Conservation (phyloP, 1,140 invertebrate species). For the Leptinotarsa undecemlineata region DNA sequence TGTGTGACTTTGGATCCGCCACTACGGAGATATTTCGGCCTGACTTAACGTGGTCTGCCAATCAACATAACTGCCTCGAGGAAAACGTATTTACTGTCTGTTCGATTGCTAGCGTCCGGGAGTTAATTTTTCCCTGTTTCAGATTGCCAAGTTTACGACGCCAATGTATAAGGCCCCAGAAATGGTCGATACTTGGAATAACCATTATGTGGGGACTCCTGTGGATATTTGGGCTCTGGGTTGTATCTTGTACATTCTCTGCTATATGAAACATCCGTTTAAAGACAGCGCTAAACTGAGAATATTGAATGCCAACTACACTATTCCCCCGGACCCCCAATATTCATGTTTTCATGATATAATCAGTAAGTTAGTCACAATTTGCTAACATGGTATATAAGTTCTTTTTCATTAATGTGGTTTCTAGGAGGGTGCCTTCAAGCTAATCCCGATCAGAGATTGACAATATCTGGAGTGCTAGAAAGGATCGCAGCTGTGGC, state of each 20-base stretch:
- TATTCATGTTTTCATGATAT: slow-evolving; percentile 88
- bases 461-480: slow-evolving; percentile 76
- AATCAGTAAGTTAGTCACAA: slow-evolving; percentile 69
- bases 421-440: slow-evolving; percentile 75
- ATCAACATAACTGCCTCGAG: slow-evolving; percentile 89
- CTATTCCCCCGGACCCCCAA: slow-evolving; percentile 78
- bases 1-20: slow-evolving; percentile 99
- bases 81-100: slow-evolving; percentile 74
- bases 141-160: slow-evolving; percentile 76
- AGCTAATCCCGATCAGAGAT: slow-evolving; percentile 77
- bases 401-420: not conserved
- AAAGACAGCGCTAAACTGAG: slow-evolving; percentile 94
- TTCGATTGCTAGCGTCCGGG: too few species aligned
- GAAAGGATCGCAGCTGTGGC: slow-evolving; percentile 86
- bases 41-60: slow-evolving; percentile 88
- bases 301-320: slow-evolving; percentile 96
- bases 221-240: slow-evolving; percentile 97
- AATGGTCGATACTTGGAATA: slow-evolving; percentile 97
- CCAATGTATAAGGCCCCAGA: slow-evolving; percentile 93
- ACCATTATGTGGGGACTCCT: slow-evolving; percentile 85
- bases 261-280: slow-evolving; percentile 95
- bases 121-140: slow-evolving; percentile 23
- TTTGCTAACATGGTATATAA: too few species aligned
- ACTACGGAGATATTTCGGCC: slow-evolving; percentile 83
- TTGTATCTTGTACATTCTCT: slow-evolving; percentile 91